phyloP scores from a whole-genome alignment of 2,797 vertebrate species.

The Helicolenus hilgendorfi region DNA sequence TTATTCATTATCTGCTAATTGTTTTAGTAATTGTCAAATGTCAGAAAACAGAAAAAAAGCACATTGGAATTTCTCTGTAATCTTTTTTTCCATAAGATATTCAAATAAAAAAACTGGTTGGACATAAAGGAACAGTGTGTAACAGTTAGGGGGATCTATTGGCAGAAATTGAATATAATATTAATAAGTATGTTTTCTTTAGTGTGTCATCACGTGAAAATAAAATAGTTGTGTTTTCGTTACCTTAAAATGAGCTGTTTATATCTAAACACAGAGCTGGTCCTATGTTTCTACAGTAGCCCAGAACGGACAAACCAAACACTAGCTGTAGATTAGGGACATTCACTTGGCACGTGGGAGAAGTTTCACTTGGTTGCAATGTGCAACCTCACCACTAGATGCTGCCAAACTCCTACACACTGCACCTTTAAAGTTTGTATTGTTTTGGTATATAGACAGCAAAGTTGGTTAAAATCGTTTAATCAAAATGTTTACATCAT shows the following conservation, averaged over 20 bases:
- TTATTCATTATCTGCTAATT: not conserved
- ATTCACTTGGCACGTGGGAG: not conserved
- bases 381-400: too few species aligned
- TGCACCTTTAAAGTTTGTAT: not conserved
- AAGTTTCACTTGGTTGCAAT: too few species aligned
- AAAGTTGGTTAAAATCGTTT: not conserved
- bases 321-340: not conserved
- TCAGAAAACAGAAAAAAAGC: not conserved
- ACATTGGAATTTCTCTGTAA: not conserved
- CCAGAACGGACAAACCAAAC: not conserved
- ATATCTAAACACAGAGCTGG: too few species aligned
- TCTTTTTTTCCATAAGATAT: not conserved
- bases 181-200: too few species aligned
- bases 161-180: too few species aligned
- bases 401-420: too few species aligned
- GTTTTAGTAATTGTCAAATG: not conserved
- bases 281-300: not conserved
- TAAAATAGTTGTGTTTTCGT: too few species aligned
- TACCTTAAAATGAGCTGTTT: too few species aligned
- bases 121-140: too few species aligned
- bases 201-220: too few species aligned
- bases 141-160: too few species aligned
- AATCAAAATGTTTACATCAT: not conserved
- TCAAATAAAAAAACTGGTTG: too few species aligned
- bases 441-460: not conserved